Base-by-base conservation (phyloP, 2,888 invertebrate genomes). In the Atethmia centrago region DNA sequence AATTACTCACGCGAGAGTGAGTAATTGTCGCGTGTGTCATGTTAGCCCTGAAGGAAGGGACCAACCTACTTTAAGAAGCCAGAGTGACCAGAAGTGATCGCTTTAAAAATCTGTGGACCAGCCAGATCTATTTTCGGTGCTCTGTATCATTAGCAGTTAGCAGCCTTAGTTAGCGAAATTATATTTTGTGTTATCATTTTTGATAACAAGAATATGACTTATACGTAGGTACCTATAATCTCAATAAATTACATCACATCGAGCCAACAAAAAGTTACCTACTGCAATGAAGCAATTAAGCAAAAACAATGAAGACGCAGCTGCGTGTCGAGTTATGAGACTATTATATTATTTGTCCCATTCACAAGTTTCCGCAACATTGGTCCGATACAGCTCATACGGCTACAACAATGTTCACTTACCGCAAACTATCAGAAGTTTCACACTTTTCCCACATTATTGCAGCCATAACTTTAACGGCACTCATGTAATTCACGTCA, bases 401-500 rank as follows among this genome's bases (percentile, higher is more conserved):
- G 80, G 75, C 79, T 79, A 79, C 67, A 77, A 77, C 74, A 84
- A 90, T 88, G 88, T 87, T 83, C 84, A 83, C 83, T 90, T 86
- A 92, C 93, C 92, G 92, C 93, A 92, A 93, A 90, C 90, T 90
- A 92, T 91, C 88, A n/a, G 84, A 92, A 92, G 91, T 92, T 93
- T 93, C 91, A 92, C 93, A 94, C 92, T 93, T 93, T 93, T 94
- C 93, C 90, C 93, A 92, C 93, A 93, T 86, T 81, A 86, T 91
- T 86, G 87, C 89, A 86, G 84, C 87, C 87, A 89, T 90, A 92
- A 90, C 89, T 86, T 85, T 93, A 94, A 94, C 94, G 93, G 94
- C 87, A 91, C 85, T 84, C 84, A 80, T 82, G 87, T 86, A 87
- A 88, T 88, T 82, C 74, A 84, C 86, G 82, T 82, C 88, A 87